Conservation (phyloP, 2,113 vertebrate genomes). For the Notechis scutatus region DNA sequence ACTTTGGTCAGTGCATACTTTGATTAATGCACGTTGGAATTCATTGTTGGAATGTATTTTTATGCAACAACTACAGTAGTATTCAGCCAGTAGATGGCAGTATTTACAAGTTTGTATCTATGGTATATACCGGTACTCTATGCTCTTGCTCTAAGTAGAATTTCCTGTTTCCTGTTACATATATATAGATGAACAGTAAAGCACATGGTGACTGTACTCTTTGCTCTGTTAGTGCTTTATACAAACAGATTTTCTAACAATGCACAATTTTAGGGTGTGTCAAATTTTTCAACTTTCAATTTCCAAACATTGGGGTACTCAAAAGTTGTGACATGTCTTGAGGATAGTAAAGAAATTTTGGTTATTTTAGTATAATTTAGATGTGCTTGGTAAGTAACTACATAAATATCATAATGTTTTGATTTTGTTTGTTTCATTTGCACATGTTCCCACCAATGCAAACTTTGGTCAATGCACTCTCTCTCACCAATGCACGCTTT, state of each 20-base stretch:
- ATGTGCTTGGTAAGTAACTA: no score
- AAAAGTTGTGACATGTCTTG: no score
- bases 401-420: no score
- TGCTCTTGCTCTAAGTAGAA: not conserved
- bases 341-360: no score
- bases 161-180: not conserved
- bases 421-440: no score
- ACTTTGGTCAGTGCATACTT: not conserved
- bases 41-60: not conserved
- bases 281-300: no score
- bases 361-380: no score
- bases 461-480: not conserved
- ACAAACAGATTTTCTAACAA: not conserved
- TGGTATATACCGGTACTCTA: not conserved
- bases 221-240: not conserved
- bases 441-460: not conserved
- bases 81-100: not conserved
- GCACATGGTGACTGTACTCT: not conserved
- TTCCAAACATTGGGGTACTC: no score
- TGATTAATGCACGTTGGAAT: not conserved
- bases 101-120: not conserved
- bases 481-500: not conserved
- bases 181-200: not conserved
- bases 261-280: no score
- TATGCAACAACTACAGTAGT: not conserved